These are phyloP conservation scores for Todus mexicanus DNA, from an alignment of 2,797 vertebrate species.

Conservation along the genomic window DNA sequence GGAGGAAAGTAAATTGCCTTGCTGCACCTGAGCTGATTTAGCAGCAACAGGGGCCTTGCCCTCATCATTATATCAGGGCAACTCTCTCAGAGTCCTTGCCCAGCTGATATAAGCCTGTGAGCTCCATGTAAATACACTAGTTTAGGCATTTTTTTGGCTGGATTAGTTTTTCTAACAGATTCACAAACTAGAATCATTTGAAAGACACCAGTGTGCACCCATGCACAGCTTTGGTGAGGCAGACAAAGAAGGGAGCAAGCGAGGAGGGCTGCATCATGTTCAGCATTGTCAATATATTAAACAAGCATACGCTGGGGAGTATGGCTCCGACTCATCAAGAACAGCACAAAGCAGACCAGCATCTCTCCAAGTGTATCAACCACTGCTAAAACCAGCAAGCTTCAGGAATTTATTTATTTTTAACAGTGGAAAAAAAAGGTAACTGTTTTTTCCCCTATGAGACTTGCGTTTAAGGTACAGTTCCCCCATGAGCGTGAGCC, in stretches of 20 bases:
- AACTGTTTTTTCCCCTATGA: neutral
- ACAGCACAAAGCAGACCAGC: neutral
- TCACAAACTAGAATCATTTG: neutral
- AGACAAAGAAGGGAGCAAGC: neutral
- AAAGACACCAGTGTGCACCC: neutral
- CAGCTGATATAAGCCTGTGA: neutral
- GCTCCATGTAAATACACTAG: neutral
- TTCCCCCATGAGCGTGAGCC: neutral
- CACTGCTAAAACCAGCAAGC: neutral
- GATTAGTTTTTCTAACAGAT: neutral
- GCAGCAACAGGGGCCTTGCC: neutral
- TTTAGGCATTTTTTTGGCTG: neutral
- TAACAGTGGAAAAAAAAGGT: neutral
- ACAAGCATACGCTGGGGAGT: neutral
- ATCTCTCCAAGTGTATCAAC: neutral
- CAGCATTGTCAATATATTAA: neutral
- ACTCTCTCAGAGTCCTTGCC: neutral
- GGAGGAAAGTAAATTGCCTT: neutral
- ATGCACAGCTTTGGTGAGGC: neutral
- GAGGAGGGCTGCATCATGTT: neutral
- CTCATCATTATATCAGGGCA: accelerated
- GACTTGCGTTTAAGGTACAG: neutral
- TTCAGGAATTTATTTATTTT: neutral
- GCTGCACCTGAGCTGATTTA: neutral
- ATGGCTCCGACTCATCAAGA: neutral